Conservation (phyloP, 2,888 invertebrate species). For the Leucophora obtusa region DNA sequence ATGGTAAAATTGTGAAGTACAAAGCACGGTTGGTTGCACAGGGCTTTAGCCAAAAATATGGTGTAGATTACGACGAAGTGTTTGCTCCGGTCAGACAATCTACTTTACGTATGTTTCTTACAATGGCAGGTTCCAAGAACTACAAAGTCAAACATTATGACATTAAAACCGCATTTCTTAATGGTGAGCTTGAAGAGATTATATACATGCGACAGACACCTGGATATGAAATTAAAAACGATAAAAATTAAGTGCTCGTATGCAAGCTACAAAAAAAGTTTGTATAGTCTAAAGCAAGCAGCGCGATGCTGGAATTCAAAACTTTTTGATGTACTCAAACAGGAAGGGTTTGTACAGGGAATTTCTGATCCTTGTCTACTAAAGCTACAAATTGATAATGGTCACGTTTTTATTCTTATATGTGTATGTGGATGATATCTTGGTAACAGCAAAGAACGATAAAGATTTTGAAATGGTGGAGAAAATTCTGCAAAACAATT, state of each 20-base stretch:
- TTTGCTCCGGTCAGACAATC: constrained; percentile 18
- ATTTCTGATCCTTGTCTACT: constrained; percentile 7
- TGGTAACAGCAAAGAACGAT: too few species aligned
- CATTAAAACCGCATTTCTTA: constrained; percentile 64
- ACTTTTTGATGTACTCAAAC: constrained; percentile 13
- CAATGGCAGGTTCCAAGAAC: background rate
- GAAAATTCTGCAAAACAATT: background rate
- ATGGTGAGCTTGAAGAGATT: too few species aligned
- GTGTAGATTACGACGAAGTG: constrained; percentile 7
- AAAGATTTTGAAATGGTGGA: too few species aligned
- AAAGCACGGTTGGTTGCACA: too few species aligned
- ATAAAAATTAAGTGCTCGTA: background rate
- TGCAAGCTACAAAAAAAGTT: constrained; percentile 19
- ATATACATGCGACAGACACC: too few species aligned
- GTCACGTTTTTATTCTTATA: too few species aligned
- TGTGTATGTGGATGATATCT: too few species aligned
- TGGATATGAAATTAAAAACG: too few species aligned
- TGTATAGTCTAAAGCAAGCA: constrained; percentile 14
- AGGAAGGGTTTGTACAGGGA: too few species aligned
- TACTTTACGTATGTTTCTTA: background rate
- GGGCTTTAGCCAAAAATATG: too few species aligned
- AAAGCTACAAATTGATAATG: background rate
- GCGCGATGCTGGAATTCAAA: constrained; percentile 13
- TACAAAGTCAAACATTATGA: constrained; percentile 24
- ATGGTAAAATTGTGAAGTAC: too few species aligned